Evolutionary conservation across 1,140 invertebrate genomes (phyloP), one percentile per base, ranked within the genome.

Genomic region (Eurosta solidaginis): DNA sequence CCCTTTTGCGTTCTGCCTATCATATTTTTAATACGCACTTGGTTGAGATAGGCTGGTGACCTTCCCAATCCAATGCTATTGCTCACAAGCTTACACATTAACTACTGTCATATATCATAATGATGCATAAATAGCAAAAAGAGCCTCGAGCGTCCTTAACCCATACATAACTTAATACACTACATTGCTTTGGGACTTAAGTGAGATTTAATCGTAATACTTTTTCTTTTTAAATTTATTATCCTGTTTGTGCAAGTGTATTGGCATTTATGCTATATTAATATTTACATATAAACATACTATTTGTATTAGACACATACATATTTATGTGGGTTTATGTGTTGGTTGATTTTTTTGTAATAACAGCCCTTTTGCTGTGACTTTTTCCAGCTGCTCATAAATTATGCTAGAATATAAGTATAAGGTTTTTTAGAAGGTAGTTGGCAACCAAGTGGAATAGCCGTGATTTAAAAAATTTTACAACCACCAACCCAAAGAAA

Each of bases 21-120:
- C 17, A 22, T 7, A 42, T 1, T 22, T 68, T 68, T 40, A 68
- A 68, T n/a, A n/a, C 59, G 33, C 59, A 68, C 59, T 68, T 68
- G 40, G 20, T n/a, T 40, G 14, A n/a, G n/a, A n/a, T 20, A 68
- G 27, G 33, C 40, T 68, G 59, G 59, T 36, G 59, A 68, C 59
- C 59, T 68, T 40, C 40, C 59, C 1, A 36, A 20, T 20, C n/a
- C n/a, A n/a, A n/a, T 22, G 59, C 59, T 68, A 36, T 36, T 36
- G 40, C n/a, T 42, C 27, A 20, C 59, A 68, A 36, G 40, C 59
- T 36, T 14, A 36, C 59, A 22, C 33, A 40, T 68, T 68, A 68
- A 40, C 59, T 68, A 17, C 33, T 42, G 36, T 68, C 36, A 68
- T 68, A 68, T 68, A 68, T 68, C 36, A 68, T 68, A 40, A 68